Evolutionary conservation across 2,888 invertebrate species (phyloP).

Genomic region (Podotricha telesiphe): DNA sequence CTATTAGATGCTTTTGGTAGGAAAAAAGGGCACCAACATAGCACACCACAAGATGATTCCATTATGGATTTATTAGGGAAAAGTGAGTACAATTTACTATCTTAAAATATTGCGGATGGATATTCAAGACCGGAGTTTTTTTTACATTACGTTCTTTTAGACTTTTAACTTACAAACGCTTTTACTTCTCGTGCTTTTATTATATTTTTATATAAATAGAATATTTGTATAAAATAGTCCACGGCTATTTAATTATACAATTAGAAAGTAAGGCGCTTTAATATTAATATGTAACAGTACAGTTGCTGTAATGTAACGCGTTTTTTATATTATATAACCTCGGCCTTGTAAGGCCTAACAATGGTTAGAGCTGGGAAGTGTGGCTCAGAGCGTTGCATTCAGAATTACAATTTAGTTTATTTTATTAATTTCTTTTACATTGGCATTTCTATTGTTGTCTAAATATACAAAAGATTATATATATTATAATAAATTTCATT

Average conservation of each 20-base stretch:
- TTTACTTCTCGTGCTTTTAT: no score
- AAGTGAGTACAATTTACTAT: constrained; percentile 83
- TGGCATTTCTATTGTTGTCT: background rate
- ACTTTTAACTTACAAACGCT: no score
- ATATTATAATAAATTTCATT: no score
- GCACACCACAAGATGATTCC: constrained; percentile 84
- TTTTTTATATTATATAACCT: constrained; percentile 18
- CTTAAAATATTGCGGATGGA: no score
- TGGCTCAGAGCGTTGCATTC: background rate
- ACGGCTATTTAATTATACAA: constrained; percentile 8
- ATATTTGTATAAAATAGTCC: background rate
- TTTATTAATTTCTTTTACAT: constrained; percentile 4
- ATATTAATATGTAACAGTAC: background rate
- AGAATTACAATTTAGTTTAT: constrained; percentile 1
- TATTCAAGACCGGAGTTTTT: no score
- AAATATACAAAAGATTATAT: no score
- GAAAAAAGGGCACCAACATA: constrained; percentile 80
- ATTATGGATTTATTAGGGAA: constrained; percentile 93
- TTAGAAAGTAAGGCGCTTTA: constrained; percentile 5
- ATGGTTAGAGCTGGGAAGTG: constrained; percentile 8
- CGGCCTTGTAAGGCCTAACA: constrained; percentile 19
- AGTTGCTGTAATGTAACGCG: constrained; percentile 11
- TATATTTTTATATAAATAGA: background rate
- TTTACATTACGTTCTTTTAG: no score
- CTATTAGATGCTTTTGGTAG: constrained; percentile 89